Base-by-base conservation (phyloP, 2,113 vertebrate species). In the Tautogolabrus adspersus region DNA sequence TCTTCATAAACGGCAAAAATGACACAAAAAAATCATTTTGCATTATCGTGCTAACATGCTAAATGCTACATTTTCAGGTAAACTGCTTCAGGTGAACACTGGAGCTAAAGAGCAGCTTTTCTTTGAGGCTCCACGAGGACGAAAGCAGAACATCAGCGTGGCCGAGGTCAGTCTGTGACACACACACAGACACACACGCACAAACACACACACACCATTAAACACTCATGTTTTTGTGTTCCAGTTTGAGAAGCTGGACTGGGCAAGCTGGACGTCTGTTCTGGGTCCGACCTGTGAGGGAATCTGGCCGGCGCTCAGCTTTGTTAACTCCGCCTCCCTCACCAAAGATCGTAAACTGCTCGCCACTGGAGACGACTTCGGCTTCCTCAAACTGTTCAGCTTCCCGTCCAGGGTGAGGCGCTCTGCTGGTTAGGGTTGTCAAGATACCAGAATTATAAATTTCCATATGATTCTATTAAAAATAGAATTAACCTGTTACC, bases 41-140 rank as follows among this genome's bases (percentile, higher is more conserved):
- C 1, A 26, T 26, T 2, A 6, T 6, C 2, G 26, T 22, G 55
- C 55, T 56, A 56, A 26, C 55, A 22, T 26, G 22, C 54, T 13
- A 26, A 54, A 21, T 6, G 1, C 10, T 22, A 10, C n/a, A 55
- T 34, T 3, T 18, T 1, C 30, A 99, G 98, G 98, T 75, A 99
- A 98, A 88, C 94, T 99, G 84, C 83, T 99, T 86, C 97, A 98
- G 94, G 96, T 99, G 88, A 99, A 99, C 95, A 97, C 98, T 6
- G 97, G 97, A 88, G 96, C 96, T 86, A 98, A 97, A 95, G 97
- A 99, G 88, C 98, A 97, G 73, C 92, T 99, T 0, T 99, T 99
- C 94, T 99, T 97, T 81, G 98, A 99, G 94, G 97, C 98, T 58
- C 97, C 98, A 0, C 95, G 98, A 92, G 98, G 98, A 85, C 82